Conservation (phyloP, 2,797 vertebrate genomes). For the Threskiornis aethiopicus region DNA sequence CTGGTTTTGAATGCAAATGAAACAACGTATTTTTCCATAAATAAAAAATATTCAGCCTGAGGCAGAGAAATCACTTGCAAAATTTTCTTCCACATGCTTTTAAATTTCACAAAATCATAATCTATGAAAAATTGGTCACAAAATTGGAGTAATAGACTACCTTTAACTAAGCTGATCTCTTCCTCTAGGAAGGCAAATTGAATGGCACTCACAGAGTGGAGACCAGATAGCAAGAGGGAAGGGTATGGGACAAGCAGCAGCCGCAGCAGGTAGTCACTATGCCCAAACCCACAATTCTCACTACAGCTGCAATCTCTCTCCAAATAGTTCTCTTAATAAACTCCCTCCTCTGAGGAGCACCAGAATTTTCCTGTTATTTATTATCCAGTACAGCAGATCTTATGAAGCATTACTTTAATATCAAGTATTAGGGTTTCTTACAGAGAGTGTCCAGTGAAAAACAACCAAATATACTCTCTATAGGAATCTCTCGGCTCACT, state of each 20-base stretch:
- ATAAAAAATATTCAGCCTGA: not conserved
- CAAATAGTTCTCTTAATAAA: conserved; percentile 24
- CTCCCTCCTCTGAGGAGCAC: not conserved
- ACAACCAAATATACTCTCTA: not conserved
- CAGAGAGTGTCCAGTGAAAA: not conserved
- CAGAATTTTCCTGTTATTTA: conserved; percentile 10
- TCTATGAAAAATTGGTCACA: not conserved
- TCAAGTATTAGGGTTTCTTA: not conserved
- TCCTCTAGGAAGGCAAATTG: not conserved
- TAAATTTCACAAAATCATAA: not conserved
- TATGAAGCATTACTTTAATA: conserved; percentile 54
- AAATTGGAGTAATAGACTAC: not conserved
- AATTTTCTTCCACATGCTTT: not conserved
- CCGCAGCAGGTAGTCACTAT: not conserved
- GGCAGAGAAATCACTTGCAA: not conserved
- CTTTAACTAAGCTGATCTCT: not conserved
- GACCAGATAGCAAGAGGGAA: not conserved
- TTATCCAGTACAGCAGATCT: not conserved
- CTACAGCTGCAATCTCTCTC: not conserved
- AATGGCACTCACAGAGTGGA: not conserved
- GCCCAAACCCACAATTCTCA: not conserved
- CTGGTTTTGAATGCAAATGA: not conserved
- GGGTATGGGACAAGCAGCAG: not conserved
- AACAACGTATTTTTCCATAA: not conserved
- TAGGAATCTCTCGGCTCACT: not conserved